Percentiles rank a stretch among this genome's conserved stretches.
Evolutionary conservation across 1,140 invertebrate genomes (phyloP).

Genomic region (Papilio aristodemus): DNA sequence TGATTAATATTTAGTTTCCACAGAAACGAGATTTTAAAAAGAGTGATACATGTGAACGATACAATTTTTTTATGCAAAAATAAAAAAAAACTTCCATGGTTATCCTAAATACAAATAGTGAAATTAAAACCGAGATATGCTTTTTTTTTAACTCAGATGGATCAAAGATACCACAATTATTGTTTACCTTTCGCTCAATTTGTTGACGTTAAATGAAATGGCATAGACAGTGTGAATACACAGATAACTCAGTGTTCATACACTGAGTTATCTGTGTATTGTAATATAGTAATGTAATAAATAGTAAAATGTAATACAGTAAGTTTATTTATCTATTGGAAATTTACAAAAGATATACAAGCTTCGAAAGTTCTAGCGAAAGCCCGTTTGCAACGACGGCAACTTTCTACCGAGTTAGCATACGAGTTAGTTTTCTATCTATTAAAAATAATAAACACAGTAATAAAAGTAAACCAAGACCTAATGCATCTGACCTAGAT

Average conservation of each 20-base stretch:
- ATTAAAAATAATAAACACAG: slow-evolving; percentile 22
- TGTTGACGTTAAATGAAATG: no score
- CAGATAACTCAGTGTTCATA: no score
- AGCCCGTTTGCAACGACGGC: background rate
- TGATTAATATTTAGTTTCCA: background rate
- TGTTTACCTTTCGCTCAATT: no score
- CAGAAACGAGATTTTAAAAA: background rate
- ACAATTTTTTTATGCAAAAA: background rate
- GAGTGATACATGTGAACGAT: background rate
- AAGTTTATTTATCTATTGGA: background rate
- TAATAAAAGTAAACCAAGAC: background rate
- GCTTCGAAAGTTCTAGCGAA: slow-evolving; percentile 12
- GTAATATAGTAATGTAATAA: no score
- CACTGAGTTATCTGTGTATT: no score
- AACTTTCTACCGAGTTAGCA: slow-evolving; percentile 15
- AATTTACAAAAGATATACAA: background rate
- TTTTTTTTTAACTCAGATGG: no score
- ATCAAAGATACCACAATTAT: no score
- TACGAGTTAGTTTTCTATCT: slow-evolving; percentile 1
- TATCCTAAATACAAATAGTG: no score
- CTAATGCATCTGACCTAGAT: slow-evolving; percentile 10
- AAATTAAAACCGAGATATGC: no score
- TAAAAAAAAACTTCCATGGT: background rate
- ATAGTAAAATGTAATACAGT: background rate
- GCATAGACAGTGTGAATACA: no score